phyloP scores from a whole-genome alignment of 2,888 invertebrate species.

The Coelogynopora nodosa region DNA sequence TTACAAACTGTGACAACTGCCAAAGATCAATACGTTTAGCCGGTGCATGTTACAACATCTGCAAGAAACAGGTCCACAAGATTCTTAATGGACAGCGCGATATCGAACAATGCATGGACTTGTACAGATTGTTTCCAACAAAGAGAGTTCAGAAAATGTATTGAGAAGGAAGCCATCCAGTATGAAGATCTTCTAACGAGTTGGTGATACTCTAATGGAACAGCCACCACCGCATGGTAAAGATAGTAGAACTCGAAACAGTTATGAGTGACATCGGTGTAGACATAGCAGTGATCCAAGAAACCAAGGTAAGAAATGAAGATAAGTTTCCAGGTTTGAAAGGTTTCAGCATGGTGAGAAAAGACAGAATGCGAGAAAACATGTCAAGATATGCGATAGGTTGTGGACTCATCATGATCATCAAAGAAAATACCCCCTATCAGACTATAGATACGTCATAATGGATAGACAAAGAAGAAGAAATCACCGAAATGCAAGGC shows the following conservation, averaged over 20 bases:
- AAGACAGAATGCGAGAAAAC: too few relatives aligned
- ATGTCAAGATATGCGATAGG: neutral
- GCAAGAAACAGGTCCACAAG: neutral
- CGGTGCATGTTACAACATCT: neutral
- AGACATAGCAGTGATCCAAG: neutral
- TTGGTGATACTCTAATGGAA: neutral
- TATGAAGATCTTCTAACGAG: neutral
- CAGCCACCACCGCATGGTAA: neutral
- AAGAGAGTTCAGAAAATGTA: neutral
- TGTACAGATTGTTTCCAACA: neutral
- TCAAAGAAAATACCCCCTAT: slow-evolving; percentile 6
- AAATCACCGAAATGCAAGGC: slow-evolving; percentile 7
- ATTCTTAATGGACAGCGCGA: neutral
- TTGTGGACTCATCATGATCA: neutral
- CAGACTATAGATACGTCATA: neutral
- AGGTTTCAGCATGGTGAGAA: slow-evolving; percentile 4
- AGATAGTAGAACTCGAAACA: neutral
- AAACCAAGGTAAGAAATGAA: neutral
- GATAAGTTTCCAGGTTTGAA: neutral
- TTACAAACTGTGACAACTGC: neutral
- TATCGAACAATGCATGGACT: slow-evolving; percentile 18
- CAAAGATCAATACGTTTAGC: neutral
- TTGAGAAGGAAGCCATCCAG: slow-evolving; percentile 5
- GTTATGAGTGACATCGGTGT: neutral
- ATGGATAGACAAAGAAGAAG: slow-evolving; percentile 4